Evolutionary conservation across 2,797 vertebrate species (phyloP).

Genomic region (Rousettus madagascariensis): DNA sequence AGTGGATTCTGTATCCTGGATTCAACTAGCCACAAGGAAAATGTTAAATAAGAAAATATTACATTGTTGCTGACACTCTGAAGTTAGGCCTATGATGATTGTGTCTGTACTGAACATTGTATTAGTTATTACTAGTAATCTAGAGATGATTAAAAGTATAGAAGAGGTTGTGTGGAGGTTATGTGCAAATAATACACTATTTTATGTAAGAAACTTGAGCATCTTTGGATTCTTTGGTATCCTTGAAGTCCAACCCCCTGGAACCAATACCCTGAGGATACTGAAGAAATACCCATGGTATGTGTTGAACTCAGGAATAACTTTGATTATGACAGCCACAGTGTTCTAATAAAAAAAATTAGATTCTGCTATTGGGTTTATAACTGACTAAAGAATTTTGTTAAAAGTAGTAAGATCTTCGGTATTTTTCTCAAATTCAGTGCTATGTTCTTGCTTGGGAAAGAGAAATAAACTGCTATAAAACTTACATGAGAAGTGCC

Average conservation of each 20-base stretch:
- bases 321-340: background rate
- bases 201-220: background rate
- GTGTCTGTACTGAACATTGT: background rate
- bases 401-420: background rate
- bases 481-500: background rate
- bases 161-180: background rate
- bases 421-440: slow-evolving; percentile 16
- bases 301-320: background rate
- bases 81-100: background rate
- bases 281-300: background rate
- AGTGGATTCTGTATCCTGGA: background rate
- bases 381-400: slow-evolving; percentile 38
- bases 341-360: slow-evolving; percentile 42
- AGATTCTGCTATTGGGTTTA: background rate
- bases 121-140: background rate
- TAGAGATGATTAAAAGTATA: background rate
- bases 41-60: background rate
- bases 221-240: background rate
- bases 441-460: slow-evolving; percentile 3
- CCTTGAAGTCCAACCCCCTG: background rate
- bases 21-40: background rate
- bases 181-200: background rate
- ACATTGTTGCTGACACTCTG: background rate
- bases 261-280: background rate
- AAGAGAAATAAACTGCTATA: background rate